Base-by-base conservation (phyloP, 2,113 vertebrate genomes). In the Scartelaos histophorus region DNA sequence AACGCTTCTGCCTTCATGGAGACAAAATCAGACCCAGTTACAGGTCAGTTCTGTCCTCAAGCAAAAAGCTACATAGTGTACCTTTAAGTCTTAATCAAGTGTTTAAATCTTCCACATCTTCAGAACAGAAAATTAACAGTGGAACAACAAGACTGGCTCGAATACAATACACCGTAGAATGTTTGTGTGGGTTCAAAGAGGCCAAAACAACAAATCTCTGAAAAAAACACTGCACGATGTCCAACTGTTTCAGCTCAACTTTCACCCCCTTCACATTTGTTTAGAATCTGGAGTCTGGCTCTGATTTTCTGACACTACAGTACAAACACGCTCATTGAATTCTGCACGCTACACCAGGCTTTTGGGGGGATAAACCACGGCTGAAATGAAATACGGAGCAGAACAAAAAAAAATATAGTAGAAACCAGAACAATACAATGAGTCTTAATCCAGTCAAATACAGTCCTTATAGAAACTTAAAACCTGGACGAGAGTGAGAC, bases 211-310 rank as follows among this genome's bases (percentile, higher is more conserved):
- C 65, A 64, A 43, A 64, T 38, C 65, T 25, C 65, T 66, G 21
- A 15, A n/a, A 66, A n/a, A 66, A 13, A 66, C 43, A 46, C 3
- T 45, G 64, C 21, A 24, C 19, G 2, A n/a, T 12, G 21, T 66
- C 38, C 43, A 60, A 56, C 61, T 61, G 45, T 65, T 64, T 13
- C 61, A n/a, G 61, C 61, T 38, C 61, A 57, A 51, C 9, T 19
- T 49, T 35, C 69, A 25, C 56, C 38, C n/a, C 12, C 22, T 66
- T 83, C 69, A 12, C 38, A 25, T 75, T 73, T 81, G 64, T 54
- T 82, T 69, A 83, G 70, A 25, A 9, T 77, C 60, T 54, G 21
- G 35, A 69, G 71, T 75, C 78, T 51, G 57, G 79, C 45, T 73
- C 72, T 71, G 11, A 77, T 74, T 76, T 75, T 62, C 68, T 24